Evolutionary conservation across 2,797 vertebrate genomes (phyloP).

Genomic region (Euthynnus affinis): DNA sequence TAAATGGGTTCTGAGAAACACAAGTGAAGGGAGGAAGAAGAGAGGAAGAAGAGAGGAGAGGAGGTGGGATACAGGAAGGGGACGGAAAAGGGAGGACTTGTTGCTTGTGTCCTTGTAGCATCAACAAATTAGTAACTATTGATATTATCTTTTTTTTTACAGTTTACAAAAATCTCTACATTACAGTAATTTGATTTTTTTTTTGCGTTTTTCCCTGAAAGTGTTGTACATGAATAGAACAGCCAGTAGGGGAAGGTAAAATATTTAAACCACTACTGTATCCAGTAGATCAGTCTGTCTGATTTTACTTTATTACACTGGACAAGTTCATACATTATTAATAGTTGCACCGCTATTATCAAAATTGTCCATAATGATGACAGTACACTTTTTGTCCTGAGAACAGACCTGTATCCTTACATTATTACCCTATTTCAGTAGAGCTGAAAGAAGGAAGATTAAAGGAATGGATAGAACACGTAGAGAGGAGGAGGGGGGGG

Average conservation of each 20-base stretch:
- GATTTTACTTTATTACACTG: background rate
- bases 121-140: slow-evolving; percentile 3
- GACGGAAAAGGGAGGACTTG: slow-evolving; percentile 34
- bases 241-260: background rate
- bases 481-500: background rate
- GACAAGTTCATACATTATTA: background rate
- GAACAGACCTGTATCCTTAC: background rate
- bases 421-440: background rate
- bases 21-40: slow-evolving; percentile 33
- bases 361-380: background rate
- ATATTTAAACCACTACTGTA: background rate
- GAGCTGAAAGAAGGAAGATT: background rate
- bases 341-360: background rate
- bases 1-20: slow-evolving; percentile 78
- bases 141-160: background rate
- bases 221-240: background rate
- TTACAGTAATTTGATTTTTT: too few relatives aligned
- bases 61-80: slow-evolving; percentile 8
- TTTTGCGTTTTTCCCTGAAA: background rate
- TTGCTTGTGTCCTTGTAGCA: slow-evolving; percentile 32
- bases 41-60: slow-evolving; percentile 21
- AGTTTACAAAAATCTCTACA: background rate
- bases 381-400: background rate
- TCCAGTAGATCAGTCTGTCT: background rate
- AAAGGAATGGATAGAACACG: background rate